Base-by-base conservation (phyloP, 2,113 vertebrate species). In the Esox niger region DNA sequence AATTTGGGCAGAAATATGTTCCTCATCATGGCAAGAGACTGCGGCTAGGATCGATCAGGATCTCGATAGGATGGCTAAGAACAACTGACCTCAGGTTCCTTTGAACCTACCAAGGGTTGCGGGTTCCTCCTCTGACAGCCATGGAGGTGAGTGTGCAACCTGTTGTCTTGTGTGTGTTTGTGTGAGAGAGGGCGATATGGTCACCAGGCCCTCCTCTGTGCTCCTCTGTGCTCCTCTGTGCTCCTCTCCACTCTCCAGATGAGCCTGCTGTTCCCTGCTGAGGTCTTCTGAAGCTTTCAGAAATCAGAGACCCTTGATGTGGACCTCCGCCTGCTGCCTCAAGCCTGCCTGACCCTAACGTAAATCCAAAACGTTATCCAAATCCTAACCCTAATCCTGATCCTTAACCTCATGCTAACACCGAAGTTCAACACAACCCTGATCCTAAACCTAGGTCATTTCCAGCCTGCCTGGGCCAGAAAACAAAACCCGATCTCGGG, bases 251-350 rank as follows among this genome's bases (percentile, higher is more conserved):
- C 68, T 89, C 27, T 85, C 82, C 82, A 88, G 87, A 82, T 79
- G 78, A 78, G 79, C 78, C 76, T 70, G 84, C 90, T 89, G 84
- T 89, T 91, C 90, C 96, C 96, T 94, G 95, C 96, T 99, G 96
- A 87, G 95, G 92, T 89, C 86, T 86, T 88, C 91, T 98, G 97
- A 96, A 99, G 93, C 89, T 86, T 86, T 88, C 91, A 98, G 97
- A 96, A 99, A 98, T 90, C 82, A 93, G 95, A 99, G 95, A 98
- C 87, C 91, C 93, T 98, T 99, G 95, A 99, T 95, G 95, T 98
- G 94, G 95, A 94, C 77, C 94, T 95, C 91, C 91, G 91, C 83
- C 79, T 91, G 89, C 91, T 88, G 90, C 93, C 84, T 81, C 82
- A 84, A 84, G 88, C 82, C 91, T 90, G 88, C 88, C 92, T 43